Conservation (phyloP, 2,113 vertebrate species). For the Mus spicilegus region DNA sequence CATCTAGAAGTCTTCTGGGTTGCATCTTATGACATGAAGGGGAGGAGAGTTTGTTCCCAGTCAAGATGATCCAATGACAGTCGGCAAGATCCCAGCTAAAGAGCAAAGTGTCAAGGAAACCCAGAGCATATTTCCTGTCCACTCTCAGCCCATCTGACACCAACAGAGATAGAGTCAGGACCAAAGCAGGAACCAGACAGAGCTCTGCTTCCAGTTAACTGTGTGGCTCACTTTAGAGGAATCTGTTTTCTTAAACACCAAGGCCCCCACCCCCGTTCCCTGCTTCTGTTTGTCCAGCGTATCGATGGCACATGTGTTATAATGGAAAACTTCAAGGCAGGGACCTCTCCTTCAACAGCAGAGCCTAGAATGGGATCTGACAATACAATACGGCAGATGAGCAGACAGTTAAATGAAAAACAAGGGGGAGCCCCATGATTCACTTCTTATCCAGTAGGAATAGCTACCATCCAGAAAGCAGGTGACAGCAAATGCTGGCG, state of each 20-base stretch:
- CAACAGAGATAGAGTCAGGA: background rate
- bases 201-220: background rate
- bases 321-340: background rate
- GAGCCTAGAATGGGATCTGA: background rate
- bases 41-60: slow-evolving; percentile 5
- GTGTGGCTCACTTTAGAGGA: background rate
- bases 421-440: background rate
- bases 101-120: background rate
- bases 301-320: background rate
- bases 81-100: background rate
- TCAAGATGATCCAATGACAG: slow-evolving; percentile 20
- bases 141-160: background rate
- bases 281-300: background rate
- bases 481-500: background rate
- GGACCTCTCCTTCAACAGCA: background rate
- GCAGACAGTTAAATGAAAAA: slow-evolving; percentile 18
- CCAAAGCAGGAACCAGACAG: background rate
- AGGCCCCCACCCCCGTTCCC: background rate
- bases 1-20: slow-evolving; percentile 13
- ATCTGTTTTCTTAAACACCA: background rate
- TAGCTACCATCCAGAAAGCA: background rate
- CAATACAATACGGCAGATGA: background rate
- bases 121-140: background rate
- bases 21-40: slow-evolving; percentile 23
- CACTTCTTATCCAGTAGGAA: background rate